Evolutionary conservation across 2,113 vertebrate genomes (phyloP).

Genomic region (Chaetura pelagica): DNA sequence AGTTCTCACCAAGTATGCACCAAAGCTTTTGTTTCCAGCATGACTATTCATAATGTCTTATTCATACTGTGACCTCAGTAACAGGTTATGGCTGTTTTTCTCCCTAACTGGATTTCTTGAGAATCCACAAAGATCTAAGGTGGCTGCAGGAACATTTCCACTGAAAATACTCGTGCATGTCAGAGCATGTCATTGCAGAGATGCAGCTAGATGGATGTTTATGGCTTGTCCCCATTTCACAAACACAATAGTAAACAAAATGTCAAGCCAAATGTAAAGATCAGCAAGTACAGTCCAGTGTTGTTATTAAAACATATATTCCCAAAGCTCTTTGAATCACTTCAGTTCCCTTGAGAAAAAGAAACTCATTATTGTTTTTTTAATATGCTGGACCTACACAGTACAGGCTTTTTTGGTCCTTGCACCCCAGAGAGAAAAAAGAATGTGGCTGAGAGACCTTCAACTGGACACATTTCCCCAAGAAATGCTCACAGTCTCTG

Average conservation of each 20-base stretch:
- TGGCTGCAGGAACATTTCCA: conserved; percentile 35
- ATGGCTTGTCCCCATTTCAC: conserved; percentile 39
- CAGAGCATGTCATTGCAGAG: conserved; percentile 16
- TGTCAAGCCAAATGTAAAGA: conserved; percentile 9
- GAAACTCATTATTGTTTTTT: background rate
- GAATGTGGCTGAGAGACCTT: background rate
- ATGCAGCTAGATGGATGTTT: conserved; percentile 34
- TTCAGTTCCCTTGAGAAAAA: conserved; percentile 55
- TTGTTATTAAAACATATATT: conserved; percentile 38
- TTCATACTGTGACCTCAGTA: conserved; percentile 58
- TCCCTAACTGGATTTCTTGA: conserved; percentile 36
- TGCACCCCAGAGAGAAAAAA: background rate
- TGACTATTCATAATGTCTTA: conserved; percentile 56
- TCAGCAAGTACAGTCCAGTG: background rate
- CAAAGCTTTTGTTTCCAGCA: conserved; percentile 50
- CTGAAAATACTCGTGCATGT: background rate
- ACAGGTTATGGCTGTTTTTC: conserved; percentile 48
- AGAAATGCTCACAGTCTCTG: background rate
- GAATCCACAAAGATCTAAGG: conserved; percentile 47
- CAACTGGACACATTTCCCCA: background rate
- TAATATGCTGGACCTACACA: background rate
- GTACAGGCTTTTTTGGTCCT: background rate
- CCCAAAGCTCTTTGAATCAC: conserved; percentile 19
- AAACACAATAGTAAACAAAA: conserved; percentile 54
- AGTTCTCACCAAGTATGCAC: conserved; percentile 49